A percentile compares a stretch with the other conserved stretches of the same genome.
Evolutionary conservation across 2,113 vertebrate genomes (phyloP).

Genomic region (Addax nasomaculatus): DNA sequence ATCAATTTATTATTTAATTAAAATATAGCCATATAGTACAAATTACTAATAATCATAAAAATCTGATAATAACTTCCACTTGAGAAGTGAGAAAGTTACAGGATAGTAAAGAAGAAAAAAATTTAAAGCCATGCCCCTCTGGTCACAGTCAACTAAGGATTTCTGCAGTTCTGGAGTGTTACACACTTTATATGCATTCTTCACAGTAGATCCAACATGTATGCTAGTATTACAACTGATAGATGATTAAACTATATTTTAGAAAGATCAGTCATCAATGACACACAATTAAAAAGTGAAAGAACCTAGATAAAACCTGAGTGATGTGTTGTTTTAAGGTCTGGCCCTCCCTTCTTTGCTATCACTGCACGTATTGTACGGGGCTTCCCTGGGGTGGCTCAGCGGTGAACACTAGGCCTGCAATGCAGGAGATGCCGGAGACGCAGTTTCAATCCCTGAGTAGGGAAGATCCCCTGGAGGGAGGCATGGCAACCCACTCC

Average conservation of each 20-base stretch:
- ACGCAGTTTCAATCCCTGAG: rapidly evolving
- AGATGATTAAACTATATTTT: not conserved
- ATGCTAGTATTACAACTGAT: not conserved
- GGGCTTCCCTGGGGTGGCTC: not conserved
- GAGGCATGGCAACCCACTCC: not conserved
- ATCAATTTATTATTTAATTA: not conserved
- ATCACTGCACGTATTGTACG: no score
- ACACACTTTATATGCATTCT: not conserved
- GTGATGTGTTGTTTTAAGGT: not conserved
- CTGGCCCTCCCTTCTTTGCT: not conserved
- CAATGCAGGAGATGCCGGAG: rapidly evolving
- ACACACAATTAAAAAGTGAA: not conserved
- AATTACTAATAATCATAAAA: not conserved
- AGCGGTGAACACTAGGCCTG: not conserved
- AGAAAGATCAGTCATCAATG: not conserved
- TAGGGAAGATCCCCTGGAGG: not conserved
- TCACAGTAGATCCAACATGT: not conserved
- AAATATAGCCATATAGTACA: not conserved
- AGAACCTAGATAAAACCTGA: not conserved
- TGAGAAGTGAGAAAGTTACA: not conserved
- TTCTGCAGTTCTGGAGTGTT: not conserved
- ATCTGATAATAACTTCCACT: not conserved
- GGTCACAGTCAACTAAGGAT: not conserved
- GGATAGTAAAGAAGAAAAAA: not conserved
- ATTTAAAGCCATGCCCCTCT: not conserved